phyloP scores from a whole-genome alignment of 2,888 invertebrate genomes.

The Alentia gelatinosa region DNA sequence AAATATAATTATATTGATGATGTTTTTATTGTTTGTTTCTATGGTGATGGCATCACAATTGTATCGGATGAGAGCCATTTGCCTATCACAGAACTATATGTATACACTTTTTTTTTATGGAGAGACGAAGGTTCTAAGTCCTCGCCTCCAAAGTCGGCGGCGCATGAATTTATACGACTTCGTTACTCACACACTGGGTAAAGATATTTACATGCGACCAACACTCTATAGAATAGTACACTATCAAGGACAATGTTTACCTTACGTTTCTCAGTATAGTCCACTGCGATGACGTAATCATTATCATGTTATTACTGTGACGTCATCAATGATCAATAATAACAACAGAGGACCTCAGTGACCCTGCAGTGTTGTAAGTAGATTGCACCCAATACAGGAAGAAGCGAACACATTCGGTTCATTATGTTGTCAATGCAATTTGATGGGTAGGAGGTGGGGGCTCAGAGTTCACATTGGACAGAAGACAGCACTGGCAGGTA shows the following conservation, averaged over 20 bases:
- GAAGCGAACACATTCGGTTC: slow-evolving; percentile 28
- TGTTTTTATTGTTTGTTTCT: slow-evolving; percentile 40
- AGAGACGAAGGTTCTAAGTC: neutral
- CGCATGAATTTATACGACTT: slow-evolving; percentile 29
- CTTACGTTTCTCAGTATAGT: neutral
- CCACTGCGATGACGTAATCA: neutral
- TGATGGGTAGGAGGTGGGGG: neutral
- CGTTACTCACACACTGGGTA: slow-evolving; percentile 45
- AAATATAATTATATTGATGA: slow-evolving; percentile 5
- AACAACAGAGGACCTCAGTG: neutral
- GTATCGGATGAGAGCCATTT: slow-evolving; percentile 50
- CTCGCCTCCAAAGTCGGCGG: neutral
- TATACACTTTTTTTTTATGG: slow-evolving; percentile 44
- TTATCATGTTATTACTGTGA: neutral
- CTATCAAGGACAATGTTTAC: slow-evolving; percentile 26
- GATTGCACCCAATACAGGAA: slow-evolving; percentile 28
- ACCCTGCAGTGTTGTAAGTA: slow-evolving; percentile 4
- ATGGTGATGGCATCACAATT: slow-evolving; percentile 53
- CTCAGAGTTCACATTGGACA: too few relatives aligned
- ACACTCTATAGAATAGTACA: slow-evolving; percentile 37
- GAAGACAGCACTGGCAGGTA: too few relatives aligned
- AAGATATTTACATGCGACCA: slow-evolving; percentile 20
- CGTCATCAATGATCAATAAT: neutral
- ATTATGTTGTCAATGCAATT: neutral
- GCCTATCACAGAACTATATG: slow-evolving; percentile 54